Conservation (phyloP, 2,113 vertebrate genomes). For the Actenoides lindsayi region DNA sequence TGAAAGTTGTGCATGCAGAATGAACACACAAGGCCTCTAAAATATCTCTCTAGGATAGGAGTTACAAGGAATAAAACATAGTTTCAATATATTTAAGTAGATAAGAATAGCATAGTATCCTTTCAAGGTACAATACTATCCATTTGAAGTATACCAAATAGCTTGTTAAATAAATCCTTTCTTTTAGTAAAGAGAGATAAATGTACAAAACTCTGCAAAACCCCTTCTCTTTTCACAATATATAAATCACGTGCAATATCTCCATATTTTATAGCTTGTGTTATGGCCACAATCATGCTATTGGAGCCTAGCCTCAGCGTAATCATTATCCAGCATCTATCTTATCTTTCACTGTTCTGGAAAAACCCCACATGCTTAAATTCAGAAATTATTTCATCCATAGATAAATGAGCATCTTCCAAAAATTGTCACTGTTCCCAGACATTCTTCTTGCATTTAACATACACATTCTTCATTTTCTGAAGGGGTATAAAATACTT, state of each 20-base stretch:
- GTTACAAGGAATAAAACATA: neutral
- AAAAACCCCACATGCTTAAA: neutral
- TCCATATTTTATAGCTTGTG: neutral
- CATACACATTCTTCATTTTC: neutral
- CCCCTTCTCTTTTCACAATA: neutral
- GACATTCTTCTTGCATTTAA: neutral
- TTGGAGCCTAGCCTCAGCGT: neutral
- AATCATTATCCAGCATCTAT: neutral
- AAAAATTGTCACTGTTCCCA: neutral
- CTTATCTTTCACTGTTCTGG: neutral
- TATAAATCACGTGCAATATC: neutral
- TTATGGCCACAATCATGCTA: neutral
- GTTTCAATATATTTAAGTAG: neutral
- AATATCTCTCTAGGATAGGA: neutral
- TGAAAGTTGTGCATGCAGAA: neutral
- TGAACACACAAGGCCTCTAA: neutral
- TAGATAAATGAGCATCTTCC: neutral
- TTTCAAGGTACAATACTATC: neutral
- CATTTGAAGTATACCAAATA: neutral
- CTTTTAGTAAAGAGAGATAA: neutral
- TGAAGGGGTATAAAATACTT: neutral
- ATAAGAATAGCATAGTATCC: neutral
- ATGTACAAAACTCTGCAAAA: neutral
- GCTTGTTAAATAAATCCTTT: conserved; percentile 3
- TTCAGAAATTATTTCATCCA: neutral